Evolutionary conservation across 2,888 invertebrate genomes (phyloP).

Genomic region (Pachymerium ferrugineum): DNA sequence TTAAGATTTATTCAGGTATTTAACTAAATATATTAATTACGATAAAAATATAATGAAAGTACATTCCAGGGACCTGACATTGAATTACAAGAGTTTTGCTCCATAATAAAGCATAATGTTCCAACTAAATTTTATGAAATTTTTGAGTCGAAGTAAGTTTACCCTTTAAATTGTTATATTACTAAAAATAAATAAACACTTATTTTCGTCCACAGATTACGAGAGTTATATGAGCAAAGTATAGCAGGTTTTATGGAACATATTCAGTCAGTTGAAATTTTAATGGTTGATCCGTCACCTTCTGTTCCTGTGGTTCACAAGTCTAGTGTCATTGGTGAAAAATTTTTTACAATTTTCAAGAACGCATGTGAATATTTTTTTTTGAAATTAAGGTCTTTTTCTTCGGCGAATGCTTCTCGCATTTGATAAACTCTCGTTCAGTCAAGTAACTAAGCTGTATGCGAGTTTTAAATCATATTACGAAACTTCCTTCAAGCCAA

Average conservation of each 20-base stretch:
- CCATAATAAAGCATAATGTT: not conserved
- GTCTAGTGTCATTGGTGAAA: constrained; percentile 61
- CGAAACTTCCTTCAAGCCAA: not conserved
- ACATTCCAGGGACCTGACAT: not conserved
- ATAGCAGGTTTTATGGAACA: constrained; percentile 57
- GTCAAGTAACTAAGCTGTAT: constrained; percentile 58
- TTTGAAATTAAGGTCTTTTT: constrained; percentile 62
- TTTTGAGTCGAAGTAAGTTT: not conserved
- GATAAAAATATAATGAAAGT: not conserved
- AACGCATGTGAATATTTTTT: not conserved
- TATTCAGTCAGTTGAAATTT: constrained; percentile 60
- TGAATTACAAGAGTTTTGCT: not conserved
- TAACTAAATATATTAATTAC: not conserved
- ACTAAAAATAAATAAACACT: not conserved
- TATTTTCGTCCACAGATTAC: constrained; percentile 40
- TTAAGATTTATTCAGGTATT: not conserved
- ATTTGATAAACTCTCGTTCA: constrained; percentile 76
- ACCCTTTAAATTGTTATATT: not conserved
- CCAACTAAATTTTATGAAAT: not conserved
- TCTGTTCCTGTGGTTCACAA: constrained; percentile 58
- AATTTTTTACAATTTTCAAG: too few species aligned
- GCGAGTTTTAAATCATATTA: not conserved
- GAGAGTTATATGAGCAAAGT: constrained; percentile 55
- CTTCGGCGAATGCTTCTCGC: constrained; percentile 72
- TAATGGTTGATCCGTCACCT: constrained; percentile 60